Evolutionary conservation across 2,888 invertebrate species (phyloP).

Genomic region (Temnothorax rugatulus): DNA sequence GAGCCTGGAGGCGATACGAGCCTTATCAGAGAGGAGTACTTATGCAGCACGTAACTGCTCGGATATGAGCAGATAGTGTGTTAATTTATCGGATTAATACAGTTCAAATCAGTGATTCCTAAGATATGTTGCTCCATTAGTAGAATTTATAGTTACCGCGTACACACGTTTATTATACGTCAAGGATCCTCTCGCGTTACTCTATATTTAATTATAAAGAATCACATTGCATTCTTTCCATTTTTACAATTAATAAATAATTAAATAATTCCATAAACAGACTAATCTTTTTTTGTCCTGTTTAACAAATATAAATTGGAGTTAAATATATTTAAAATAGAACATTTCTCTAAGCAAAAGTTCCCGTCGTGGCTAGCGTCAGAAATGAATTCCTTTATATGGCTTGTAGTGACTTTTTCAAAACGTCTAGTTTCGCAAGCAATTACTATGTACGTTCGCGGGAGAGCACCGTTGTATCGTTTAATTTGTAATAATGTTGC

Average conservation of each 20-base stretch:
- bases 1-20: slow-evolving; percentile 40
- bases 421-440: slow-evolving; percentile 33
- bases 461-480: slow-evolving; percentile 48
- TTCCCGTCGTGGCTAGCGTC: not conserved
- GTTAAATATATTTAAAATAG: slow-evolving; percentile 10
- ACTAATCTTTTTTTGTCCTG: not conserved
- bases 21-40: slow-evolving; percentile 35
- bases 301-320: too few relatives aligned
- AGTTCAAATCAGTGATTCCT: slow-evolving; percentile 32
- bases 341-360: not conserved
- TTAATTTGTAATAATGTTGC: slow-evolving; percentile 63
- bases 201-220: slow-evolving; percentile 8
- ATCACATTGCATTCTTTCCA: not conserved
- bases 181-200: not conserved
- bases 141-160: not conserved
- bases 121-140: slow-evolving; percentile 28
- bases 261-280: not conserved
- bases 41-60: slow-evolving; percentile 32
- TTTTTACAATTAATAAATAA: not conserved
- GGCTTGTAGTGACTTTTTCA: not conserved
- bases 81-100: slow-evolving; percentile 48
- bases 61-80: slow-evolving; percentile 13
- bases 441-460: slow-evolving; percentile 19
- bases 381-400: not conserved
- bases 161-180: not conserved